These are phyloP conservation scores for Dicranocentrus wangi DNA, from an alignment of 2,888 invertebrate genomes.

Conservation along the genomic window DNA sequence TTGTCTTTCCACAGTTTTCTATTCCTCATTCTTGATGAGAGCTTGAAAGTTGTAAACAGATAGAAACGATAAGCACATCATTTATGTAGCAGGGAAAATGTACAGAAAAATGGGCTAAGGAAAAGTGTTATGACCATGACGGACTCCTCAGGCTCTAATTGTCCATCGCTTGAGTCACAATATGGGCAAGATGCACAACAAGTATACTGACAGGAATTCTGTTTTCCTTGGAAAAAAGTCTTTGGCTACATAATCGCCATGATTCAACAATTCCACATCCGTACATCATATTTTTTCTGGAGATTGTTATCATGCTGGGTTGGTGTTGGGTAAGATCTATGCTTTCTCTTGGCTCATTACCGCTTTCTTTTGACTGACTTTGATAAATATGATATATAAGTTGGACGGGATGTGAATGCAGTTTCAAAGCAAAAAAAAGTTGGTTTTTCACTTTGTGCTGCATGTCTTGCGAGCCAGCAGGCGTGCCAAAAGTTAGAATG, in stretches of 20 bases:
- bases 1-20: not conserved
- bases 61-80: not conserved
- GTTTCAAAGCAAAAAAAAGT: not conserved
- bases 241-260: not conserved
- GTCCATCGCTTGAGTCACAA: not conserved
- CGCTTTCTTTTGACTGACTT: conserved; percentile 38
- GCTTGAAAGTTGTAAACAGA: no score
- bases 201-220: not conserved
- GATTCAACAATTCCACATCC: not conserved
- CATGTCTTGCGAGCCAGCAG: not conserved
- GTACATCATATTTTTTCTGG: not conserved
- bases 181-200: not conserved
- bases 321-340: not conserved
- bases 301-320: not conserved
- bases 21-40: not conserved
- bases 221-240: not conserved
- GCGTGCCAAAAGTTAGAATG: not conserved
- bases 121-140: not conserved
- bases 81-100: not conserved
- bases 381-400: not conserved
- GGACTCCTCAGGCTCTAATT: not conserved
- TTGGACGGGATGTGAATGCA: not conserved
- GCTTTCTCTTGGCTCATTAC: conserved; percentile 47
- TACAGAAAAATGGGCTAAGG: no score
- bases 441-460: not conserved